Evolutionary conservation across 1,140 invertebrate genomes (phyloP).

Genomic region (Trypoxylus dichotomus): DNA sequence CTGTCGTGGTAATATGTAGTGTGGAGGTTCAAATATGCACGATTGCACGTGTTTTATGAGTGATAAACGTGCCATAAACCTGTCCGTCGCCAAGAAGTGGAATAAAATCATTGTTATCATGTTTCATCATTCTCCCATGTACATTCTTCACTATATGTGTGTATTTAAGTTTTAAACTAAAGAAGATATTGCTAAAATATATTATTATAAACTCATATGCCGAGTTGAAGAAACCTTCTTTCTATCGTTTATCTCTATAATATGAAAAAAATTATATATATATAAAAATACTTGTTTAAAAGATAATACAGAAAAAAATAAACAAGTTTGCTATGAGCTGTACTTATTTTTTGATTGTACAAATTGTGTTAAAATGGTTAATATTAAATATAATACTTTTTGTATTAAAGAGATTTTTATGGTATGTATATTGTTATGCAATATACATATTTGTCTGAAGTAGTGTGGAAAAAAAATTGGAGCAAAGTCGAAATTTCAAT

Average conservation of each 20-base stretch:
- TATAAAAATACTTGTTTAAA: conserved; percentile 31
- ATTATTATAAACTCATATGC: conserved; percentile 41
- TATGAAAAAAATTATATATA: conserved; percentile 32
- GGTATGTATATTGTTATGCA: neutral
- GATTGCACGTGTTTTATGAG: conserved; percentile 47
- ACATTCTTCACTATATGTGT: conserved; percentile 43
- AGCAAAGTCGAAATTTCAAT: neutral
- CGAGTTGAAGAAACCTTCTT: conserved; percentile 35
- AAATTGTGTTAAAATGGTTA: conserved; percentile 50
- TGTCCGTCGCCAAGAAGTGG: conserved; percentile 36
- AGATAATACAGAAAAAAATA: conserved; percentile 28
- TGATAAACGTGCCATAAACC: conserved; percentile 51
- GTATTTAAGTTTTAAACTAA: conserved; percentile 31
- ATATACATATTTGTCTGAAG: neutral
- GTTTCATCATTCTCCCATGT: conserved; percentile 34
- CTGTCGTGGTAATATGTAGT: conserved; percentile 7
- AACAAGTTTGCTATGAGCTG: conserved; percentile 52
- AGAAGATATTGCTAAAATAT: conserved; percentile 45
- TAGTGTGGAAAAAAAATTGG: neutral
- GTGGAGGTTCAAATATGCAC: conserved; percentile 42
- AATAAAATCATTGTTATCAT: conserved; percentile 38
- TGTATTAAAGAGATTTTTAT: conserved; percentile 21
- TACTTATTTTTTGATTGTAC: conserved; percentile 54
- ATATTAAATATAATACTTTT: conserved; percentile 22
- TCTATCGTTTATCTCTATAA: conserved; percentile 42